Base-by-base conservation (phyloP, 1,140 invertebrate genomes). In the Cotesia chilonis region DNA sequence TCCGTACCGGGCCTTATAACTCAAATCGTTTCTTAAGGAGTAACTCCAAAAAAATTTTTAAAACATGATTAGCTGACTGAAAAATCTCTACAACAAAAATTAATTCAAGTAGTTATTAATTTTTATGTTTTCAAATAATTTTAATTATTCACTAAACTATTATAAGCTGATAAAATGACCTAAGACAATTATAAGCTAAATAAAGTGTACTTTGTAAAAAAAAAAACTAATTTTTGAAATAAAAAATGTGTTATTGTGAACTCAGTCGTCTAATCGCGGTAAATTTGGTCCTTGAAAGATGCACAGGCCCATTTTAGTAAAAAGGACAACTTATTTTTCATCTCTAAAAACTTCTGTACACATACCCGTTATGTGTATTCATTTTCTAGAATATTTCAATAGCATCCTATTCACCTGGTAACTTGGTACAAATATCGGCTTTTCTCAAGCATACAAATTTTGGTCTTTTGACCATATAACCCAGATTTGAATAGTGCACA, bases 361-460 rank as follows among this genome's bases (percentile, higher is more conserved):
- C 28, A 28, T 6, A 55, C 14, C 35, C 47, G 35, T 65, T 65
- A 52, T 71, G 55, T 63, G 57, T 36, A 66, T 71, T 67, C 65
- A 52, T 28, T 37, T 61, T 35, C 6, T 4, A 60, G 55, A 55
- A 55, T 55, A 60, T 72, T 67, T 28, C 61, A 61, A 66, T 73
- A 59, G 37, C 57, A 52, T 68, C 66, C 57, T 41, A 63, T 73
- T 69, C 60, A 68, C 55, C 38, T 35, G 37, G 4, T 17, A 68
- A 17, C 47, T 47, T 4, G 36, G 35, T 52, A 65, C 28, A 28
- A 28, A 28, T 64, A 36, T 12, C 65, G 17, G 74, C 73, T 76
- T 73, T 82, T 83, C 77, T 76, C 78, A 77, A 84, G 81, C 82
- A 87, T 86, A 86, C 82, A 86, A 85, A 85, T 85, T 85, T 77